Evolutionary conservation across 2,888 invertebrate species (phyloP).

Genomic region (Heliothis peltigera): DNA sequence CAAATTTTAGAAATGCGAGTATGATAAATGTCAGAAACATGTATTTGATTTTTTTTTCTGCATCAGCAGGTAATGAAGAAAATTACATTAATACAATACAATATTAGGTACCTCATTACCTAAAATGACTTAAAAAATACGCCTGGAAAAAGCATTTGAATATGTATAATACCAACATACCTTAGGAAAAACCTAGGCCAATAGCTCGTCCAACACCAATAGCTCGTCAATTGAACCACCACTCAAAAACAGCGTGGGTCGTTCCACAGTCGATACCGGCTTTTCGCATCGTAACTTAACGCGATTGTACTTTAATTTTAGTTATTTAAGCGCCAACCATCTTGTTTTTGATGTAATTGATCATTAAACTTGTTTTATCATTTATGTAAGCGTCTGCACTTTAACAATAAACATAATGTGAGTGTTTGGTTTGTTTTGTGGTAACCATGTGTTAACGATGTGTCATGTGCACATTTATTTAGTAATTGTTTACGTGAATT

Average conservation of each 20-base stretch:
- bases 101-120: no score
- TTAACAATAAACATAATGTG: conserved; percentile 31
- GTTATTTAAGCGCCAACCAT: conserved; percentile 68
- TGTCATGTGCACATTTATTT: conserved; percentile 27
- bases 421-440: conserved; percentile 25
- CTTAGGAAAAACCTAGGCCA: no score
- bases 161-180: no score
- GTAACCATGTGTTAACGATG: conserved; percentile 29
- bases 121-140: no score
- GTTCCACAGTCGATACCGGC: conserved; percentile 71
- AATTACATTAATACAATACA: no score
- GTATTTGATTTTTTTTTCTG: no score
- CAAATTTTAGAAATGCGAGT: no score
- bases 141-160: no score
- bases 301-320: conserved; percentile 72
- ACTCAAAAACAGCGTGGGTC: conserved; percentile 67
- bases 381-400: conserved; percentile 32
- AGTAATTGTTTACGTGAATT: conserved; percentile 13
- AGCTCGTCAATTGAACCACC: conserved; percentile 33
- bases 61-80: no score
- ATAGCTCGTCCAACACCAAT: no score
- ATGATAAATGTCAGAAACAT: no score
- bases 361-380: conserved; percentile 58
- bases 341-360: conserved; percentile 62
- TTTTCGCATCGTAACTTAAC: conserved; percentile 71